Evolutionary conservation across 2,797 vertebrate genomes (phyloP), one percentile per base, ranked within the genome.

Genomic region (Rhyacichthys aspro): DNA sequence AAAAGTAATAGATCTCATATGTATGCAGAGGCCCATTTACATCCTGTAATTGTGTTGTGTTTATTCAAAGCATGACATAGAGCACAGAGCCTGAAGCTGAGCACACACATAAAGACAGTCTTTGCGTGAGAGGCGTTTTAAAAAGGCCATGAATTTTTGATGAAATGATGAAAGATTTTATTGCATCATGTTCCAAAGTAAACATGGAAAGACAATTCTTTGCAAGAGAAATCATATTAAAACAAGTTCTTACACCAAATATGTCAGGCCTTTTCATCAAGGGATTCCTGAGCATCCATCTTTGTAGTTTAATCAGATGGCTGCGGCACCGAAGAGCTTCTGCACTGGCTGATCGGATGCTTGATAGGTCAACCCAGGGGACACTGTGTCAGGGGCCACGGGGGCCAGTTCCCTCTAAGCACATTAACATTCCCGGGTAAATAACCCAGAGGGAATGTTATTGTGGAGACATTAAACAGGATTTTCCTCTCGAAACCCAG

Each of bases 351-450:
- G 83, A 89, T 89, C 50, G 56, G 78, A 73, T 5, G 50, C 59
- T 70, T 82, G 83, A 87, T 86, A 86, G 71, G 62, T 82, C 72
- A 85, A 64, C 81, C 80, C 82, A 47, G 43, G 74, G 79, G 79
- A 82, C 64, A 59, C 32, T 0, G 43, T 81, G 83, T 83, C 82
- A 82, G 80, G 76, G 85, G 83, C 82, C 83, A 77, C 54, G 7
- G 62, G 80, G 83, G 76, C 79, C 69, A 65, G 69, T 44, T 52
- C 79, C 71, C 74, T 73, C 77, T 74, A 79, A 86, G 83, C 80
- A 87, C 84, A 88, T 90, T 88, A 88, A 86, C 88, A 90, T 90
- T 89, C 90, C 84, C 72, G 82, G 84, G 82, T 84, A 90, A 89
- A 90, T 79, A 89, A 85, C 86, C 84, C 76, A 28, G 71, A 62